phyloP scores from a whole-genome alignment of 1,140 invertebrate species.

The Neelides sp. region DNA sequence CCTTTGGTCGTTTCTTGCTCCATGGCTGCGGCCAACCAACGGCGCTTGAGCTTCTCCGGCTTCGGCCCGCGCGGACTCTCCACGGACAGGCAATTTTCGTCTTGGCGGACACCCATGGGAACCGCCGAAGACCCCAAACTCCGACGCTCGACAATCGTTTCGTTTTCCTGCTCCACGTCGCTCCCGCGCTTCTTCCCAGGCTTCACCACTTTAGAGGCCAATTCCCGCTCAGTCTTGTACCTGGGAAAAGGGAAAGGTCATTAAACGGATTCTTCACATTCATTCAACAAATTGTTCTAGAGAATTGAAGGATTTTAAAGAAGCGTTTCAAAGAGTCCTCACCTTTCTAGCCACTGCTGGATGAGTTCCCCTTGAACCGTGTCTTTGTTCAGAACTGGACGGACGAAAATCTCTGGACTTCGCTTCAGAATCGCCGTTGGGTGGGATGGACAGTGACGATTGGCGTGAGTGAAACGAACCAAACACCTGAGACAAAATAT shows the following conservation, averaged over 20 bases:
- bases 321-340: conserved; percentile 31
- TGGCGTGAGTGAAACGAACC: conserved; percentile 66
- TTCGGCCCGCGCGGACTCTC: neutral
- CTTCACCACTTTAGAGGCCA: conserved; percentile 8
- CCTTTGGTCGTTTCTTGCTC: conserved; percentile 13
- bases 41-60: conserved; percentile 24
- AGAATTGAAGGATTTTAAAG: neutral
- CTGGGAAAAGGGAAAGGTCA: conserved; percentile 6
- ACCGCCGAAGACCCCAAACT: neutral
- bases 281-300: neutral
- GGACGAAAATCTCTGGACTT: conserved; percentile 42
- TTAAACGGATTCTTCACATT: neutral
- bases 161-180: conserved; percentile 1
- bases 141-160: conserved; percentile 1
- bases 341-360: conserved; percentile 45
- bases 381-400: conserved; percentile 39
- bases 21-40: conserved; percentile 29
- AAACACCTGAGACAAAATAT: conserved; percentile 37
- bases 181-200: neutral
- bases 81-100: conserved; percentile 9
- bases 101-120: conserved; percentile 16
- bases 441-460: conserved; percentile 58
- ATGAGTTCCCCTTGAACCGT: conserved; percentile 45
- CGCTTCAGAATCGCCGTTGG: conserved; percentile 45
- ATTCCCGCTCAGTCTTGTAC: conserved; percentile 22